Evolutionary conservation across 1,140 invertebrate genomes (phyloP).

Genomic region (Monomorium pharaonis): DNA sequence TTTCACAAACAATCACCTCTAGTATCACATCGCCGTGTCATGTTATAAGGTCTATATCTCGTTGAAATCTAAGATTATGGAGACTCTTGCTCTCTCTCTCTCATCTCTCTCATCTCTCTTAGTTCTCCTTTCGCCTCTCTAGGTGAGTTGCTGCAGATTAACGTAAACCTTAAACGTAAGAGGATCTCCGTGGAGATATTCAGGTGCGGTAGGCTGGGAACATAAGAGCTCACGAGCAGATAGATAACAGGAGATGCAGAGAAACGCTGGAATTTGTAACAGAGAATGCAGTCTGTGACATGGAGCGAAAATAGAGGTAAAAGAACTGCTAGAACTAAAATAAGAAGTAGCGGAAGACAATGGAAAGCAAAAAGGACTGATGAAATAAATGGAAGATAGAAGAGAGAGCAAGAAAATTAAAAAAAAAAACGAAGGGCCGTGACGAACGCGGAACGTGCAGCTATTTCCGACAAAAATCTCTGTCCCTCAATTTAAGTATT

Average conservation of each 20-base stretch:
- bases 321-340: conserved; percentile 29
- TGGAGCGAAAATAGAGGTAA: conserved; percentile 8
- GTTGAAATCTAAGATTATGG: conserved; percentile 44
- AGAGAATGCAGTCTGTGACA: conserved; percentile 1
- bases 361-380: background rate
- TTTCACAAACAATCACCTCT: background rate
- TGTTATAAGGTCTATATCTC: conserved; percentile 10
- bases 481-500: conserved; percentile 35
- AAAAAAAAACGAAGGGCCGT: conserved; percentile 17
- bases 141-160: conserved; percentile 13
- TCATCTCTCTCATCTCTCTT: background rate
- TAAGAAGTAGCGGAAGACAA: background rate
- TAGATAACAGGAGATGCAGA: conserved; percentile 31
- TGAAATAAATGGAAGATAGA: background rate
- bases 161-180: conserved; percentile 59
- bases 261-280: conserved; percentile 46
- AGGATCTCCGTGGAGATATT: conserved; percentile 53
- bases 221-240: conserved; percentile 17
- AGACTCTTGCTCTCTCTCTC: background rate
- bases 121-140: background rate
- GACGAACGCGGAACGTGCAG: background rate
- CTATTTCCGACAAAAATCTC: conserved; percentile 44
- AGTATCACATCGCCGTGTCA: background rate
- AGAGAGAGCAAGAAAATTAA: conserved; percentile 14
- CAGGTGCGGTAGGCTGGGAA: conserved; percentile 36